These are phyloP conservation scores for Microdon myrmicae DNA, from an alignment of 2,888 invertebrate species.

Conservation along the genomic window DNA sequence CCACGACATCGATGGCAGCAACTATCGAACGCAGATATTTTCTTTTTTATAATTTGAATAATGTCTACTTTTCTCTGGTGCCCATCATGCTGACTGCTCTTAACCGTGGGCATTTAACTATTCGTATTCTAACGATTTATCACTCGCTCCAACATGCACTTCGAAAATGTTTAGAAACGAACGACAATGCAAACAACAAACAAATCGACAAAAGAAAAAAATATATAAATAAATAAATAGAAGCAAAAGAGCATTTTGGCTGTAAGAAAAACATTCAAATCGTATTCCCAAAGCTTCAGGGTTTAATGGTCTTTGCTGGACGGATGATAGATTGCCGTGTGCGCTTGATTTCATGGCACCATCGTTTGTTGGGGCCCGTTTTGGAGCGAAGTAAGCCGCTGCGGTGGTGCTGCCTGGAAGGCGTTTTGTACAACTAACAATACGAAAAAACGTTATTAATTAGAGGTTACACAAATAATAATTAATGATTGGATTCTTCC, in stretches of 20 bases:
- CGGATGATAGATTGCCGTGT: constrained; percentile 30
- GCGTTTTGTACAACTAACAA: constrained; percentile 7
- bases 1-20: constrained; percentile 21
- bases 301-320: constrained; percentile 5
- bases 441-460: constrained; percentile 31
- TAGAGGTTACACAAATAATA: constrained; percentile 32
- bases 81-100: constrained; percentile 25
- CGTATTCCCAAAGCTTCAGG: constrained; percentile 6
- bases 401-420: constrained; percentile 7
- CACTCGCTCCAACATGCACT: constrained; percentile 16
- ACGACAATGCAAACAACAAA: neutral
- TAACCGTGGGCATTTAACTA: constrained; percentile 25
- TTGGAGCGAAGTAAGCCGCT: too few species aligned
- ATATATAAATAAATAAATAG: constrained; percentile 9
- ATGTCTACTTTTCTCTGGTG: constrained; percentile 32
- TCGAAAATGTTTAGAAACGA: constrained; percentile 3
- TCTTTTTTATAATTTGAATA: constrained; percentile 23
- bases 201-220: constrained; percentile 3
- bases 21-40: constrained; percentile 15
- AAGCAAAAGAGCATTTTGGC: neutral
- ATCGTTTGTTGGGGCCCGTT: too few species aligned
- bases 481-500: constrained; percentile 42
- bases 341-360: too few species aligned
- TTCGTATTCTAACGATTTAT: constrained; percentile 26
- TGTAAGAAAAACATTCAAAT: constrained; percentile 17